These are phyloP conservation scores for Macrosoma leucophasiata DNA, from an alignment of 2,888 invertebrate genomes.

Conservation along the genomic window DNA sequence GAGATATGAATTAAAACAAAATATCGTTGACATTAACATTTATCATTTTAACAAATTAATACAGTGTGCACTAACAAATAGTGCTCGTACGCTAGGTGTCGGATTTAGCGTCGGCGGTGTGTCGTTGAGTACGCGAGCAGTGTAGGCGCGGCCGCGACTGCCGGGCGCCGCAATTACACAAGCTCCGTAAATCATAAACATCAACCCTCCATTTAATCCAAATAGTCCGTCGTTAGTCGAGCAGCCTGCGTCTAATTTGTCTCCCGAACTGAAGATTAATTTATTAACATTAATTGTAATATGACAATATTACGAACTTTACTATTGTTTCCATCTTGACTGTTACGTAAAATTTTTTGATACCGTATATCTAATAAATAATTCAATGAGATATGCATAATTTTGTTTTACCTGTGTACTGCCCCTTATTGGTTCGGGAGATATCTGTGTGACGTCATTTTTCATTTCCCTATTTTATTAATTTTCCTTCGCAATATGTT, in stretches of 20 bases:
- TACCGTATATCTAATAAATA: too few relatives aligned
- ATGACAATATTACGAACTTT: slow-evolving; percentile 47
- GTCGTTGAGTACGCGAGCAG: slow-evolving; percentile 16
- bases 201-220: slow-evolving; percentile 74
- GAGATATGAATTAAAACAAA: too few relatives aligned
- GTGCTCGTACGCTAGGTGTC: too few relatives aligned
- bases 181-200: slow-evolving; percentile 75
- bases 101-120: too few relatives aligned
- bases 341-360: too few relatives aligned
- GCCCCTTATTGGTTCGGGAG: neutral
- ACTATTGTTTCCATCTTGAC: too few relatives aligned
- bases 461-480: slow-evolving; percentile 53
- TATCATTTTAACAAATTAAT: too few relatives aligned
- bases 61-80: too few relatives aligned
- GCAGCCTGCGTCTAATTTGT: slow-evolving; percentile 74
- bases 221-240: slow-evolving; percentile 74
- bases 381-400: too few relatives aligned
- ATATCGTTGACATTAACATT: too few relatives aligned
- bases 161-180: slow-evolving; percentile 70
- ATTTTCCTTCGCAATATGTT: slow-evolving; percentile 65
- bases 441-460: slow-evolving; percentile 19
- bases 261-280: slow-evolving; percentile 72
- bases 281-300: slow-evolving; percentile 70
- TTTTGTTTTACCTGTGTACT: too few relatives aligned
- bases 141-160: slow-evolving; percentile 47